Base-by-base conservation (phyloP, 2,113 vertebrate genomes). In the Xenus cinereus region DNA sequence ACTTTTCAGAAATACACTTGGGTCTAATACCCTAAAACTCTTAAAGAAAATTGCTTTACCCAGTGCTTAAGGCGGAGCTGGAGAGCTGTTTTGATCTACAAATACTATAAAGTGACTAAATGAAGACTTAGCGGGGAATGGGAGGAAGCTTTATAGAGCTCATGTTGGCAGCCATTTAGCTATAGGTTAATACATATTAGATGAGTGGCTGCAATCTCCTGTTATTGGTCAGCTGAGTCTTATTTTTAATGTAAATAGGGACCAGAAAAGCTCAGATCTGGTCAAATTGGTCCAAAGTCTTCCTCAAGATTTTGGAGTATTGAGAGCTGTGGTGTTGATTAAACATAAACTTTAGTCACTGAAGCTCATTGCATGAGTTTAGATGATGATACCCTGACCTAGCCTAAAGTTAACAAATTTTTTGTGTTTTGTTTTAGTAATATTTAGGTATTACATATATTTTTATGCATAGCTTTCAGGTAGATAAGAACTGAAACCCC, bases 11-110 rank as follows among this genome's bases (percentile, higher is more conserved):
- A 82, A 76, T 86, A 32, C 68, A 76, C 48, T 89, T 74, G 92
- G 56, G 90, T 84, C 79, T 93, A 92, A 93, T 95, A 97, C 63
- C 59, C 72, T 84, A 94, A 95, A 95, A 93, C 51, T 57, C 92
- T 81, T 53, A 63, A 51, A 87, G 50, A 72, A 89, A 86, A 71
- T 87, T 62, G 41, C 77, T 88, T 96, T 93, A 90, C 51, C 56
- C 89, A 86, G 28, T 56, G 74, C 69, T 97, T 88, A 85, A 89
- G 73, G 90, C 2, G 1, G 90, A 89, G 48, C 35, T 84, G 75
- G 74, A 91, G 84, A 94, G 54, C 53, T 78, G 54, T 20, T 94
- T 91, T 87, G 67, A 86, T 88, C 62, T 88, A 66, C 62, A 86
- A 59, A 87, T 88, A 67, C 75, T 80, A 35, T 84, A 80, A 96